Evolutionary conservation across 2,113 vertebrate species (phyloP).

Genomic region (Hyla sarda): DNA sequence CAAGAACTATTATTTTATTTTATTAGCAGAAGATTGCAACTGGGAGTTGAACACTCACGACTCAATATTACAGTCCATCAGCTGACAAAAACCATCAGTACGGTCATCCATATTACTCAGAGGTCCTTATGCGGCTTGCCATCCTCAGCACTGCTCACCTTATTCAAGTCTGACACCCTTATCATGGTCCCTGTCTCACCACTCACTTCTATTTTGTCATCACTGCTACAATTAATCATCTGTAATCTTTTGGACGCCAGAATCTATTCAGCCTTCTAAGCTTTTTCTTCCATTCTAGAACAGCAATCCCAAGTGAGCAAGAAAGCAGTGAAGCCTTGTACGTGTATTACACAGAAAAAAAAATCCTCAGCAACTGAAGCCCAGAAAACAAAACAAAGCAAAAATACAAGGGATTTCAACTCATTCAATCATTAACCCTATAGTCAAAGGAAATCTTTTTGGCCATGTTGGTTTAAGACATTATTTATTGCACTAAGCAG

Average conservation of each 20-base stretch:
- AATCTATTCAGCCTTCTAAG: conserved; percentile 64
- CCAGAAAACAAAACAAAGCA: not conserved
- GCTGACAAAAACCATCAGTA: conserved; percentile 69
- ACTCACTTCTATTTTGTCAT: conserved; percentile 64
- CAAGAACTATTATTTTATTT: conserved; percentile 65
- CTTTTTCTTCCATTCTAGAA: conserved; percentile 62
- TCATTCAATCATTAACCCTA: not conserved
- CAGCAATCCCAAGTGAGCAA: conserved; percentile 61
- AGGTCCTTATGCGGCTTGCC: conserved; percentile 64
- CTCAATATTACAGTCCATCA: conserved; percentile 65
- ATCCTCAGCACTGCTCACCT: conserved; percentile 60
- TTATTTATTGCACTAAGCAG: not conserved
- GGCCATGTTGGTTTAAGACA: not conserved
- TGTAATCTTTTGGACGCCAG: conserved; percentile 67
- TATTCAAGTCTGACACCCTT: conserved; percentile 61
- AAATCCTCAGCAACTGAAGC: not conserved
- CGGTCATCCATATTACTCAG: conserved; percentile 68
- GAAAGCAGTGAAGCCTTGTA: conserved; percentile 46
- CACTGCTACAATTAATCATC: conserved; percentile 70
- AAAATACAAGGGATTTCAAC: not conserved
- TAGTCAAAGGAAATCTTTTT: not conserved
- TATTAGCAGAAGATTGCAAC: conserved; percentile 68
- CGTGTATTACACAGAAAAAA: conserved; percentile 5
- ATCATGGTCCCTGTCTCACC: conserved; percentile 63
- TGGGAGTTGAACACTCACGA: conserved; percentile 65